phyloP scores from a whole-genome alignment of 2,888 invertebrate species.

The Mystacides longicornis region DNA sequence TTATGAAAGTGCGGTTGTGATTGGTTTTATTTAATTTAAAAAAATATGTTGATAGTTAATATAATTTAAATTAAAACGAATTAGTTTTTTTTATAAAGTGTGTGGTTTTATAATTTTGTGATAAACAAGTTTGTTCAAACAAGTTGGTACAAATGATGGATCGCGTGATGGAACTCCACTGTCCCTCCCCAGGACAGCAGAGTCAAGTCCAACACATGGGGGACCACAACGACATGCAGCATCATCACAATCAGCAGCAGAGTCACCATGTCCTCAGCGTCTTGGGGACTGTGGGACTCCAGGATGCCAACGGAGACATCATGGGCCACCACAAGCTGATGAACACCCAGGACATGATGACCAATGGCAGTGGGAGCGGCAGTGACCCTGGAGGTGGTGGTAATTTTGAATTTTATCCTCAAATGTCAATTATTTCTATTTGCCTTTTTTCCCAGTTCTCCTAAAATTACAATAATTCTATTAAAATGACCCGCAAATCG shows the following conservation, averaged over 20 bases:
- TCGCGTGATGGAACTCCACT: slow-evolving; percentile 28
- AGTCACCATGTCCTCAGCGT: slow-evolving; percentile 37
- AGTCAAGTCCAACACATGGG: slow-evolving; percentile 30
- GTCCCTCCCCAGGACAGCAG: slow-evolving; percentile 35
- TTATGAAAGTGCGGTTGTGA: too few relatives aligned
- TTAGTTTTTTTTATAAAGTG: too few relatives aligned
- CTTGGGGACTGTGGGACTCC: slow-evolving; percentile 39
- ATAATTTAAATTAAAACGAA: too few relatives aligned
- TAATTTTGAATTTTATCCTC: slow-evolving; percentile 10
- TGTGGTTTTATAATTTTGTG: too few relatives aligned
- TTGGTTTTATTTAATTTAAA: too few relatives aligned
- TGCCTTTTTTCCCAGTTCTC: too few relatives aligned
- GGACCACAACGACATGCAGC: slow-evolving; percentile 7
- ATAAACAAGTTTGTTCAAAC: too few relatives aligned
- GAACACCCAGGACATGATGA: slow-evolving; percentile 44
- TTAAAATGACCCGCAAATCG: not conserved
- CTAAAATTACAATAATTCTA: not conserved
- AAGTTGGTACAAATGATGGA: slow-evolving; percentile 11
- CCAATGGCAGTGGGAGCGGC: slow-evolving; percentile 20
- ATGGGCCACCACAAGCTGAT: slow-evolving; percentile 42
- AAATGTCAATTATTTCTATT: too few relatives aligned
- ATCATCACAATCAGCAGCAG: slow-evolving; percentile 30
- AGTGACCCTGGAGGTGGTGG: slow-evolving; percentile 25
- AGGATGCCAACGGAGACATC: slow-evolving; percentile 33
- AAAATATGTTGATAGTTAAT: too few relatives aligned